Base-by-base conservation (phyloP, 2,888 invertebrate species). In the Strigamia transsilvanica region DNA sequence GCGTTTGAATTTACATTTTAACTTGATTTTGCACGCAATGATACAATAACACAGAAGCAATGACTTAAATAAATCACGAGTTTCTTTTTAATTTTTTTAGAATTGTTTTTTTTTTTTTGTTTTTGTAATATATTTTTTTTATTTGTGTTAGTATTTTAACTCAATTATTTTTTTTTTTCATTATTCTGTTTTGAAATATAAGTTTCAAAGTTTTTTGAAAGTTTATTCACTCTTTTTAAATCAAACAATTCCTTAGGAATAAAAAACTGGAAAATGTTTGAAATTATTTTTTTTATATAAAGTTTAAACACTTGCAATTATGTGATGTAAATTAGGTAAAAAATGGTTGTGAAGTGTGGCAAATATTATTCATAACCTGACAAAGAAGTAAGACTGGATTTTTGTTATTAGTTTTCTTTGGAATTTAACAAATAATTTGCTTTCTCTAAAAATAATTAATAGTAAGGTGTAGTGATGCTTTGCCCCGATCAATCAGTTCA, bases 41-140 rank as follows among this genome's bases (percentile, higher is more conserved):
- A 18, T 18, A 61, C 61, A 61, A 61, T 61, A 18, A 23, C 61
- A 23, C 18, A 18, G 23, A 61, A 61, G 61, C 61, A 61, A 61
- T 61, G 61, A 61, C 61, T 61, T 61, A 9, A 21, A 61, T 61
- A 61, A 61, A 61, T 61, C 61, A 61, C 61, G 12, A 61, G 61
- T 23, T 61, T 9, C 18, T 61, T 18, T 61, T 21, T 23, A 21
- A 2, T 61, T 61, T 23, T n/a, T n/a, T n/a, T n/a, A n/a, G n/a
- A n/a, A n/a, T n/a, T n/a, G n/a, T n/a, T n/a, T n/a, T n/a, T 18
- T 61, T 23, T n/a, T 18, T 38, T 34, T 34, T 5, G 34, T 34
- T 34, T 38, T 6, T 38, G 2, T 38, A 9, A 9, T 38, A 38
- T 38, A 38, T 46, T 46, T 46, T 46, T 13, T 13, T 46, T 46